Conservation (phyloP, 2,797 vertebrate genomes). For the Menidia menidia region DNA sequence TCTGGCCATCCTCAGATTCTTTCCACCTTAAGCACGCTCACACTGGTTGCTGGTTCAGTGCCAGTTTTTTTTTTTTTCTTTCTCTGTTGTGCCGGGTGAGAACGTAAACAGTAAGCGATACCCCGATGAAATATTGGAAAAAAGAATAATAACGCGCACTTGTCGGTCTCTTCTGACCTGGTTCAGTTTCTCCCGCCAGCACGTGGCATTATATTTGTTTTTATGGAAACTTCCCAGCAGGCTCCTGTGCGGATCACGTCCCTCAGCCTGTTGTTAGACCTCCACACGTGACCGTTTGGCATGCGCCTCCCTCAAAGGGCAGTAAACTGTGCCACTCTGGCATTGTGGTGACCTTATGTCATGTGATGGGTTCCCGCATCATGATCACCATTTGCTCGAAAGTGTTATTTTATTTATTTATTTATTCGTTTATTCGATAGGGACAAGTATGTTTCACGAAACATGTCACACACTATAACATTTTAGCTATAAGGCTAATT, state of each 20-base stretch:
- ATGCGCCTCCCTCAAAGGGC: conserved; percentile 33
- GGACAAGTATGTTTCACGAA: no score
- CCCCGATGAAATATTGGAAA: conserved; percentile 30
- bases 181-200: conserved; percentile 26
- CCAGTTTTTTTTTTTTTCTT: conserved; percentile 25
- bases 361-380: conserved; percentile 4
- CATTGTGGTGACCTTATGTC: conserved; percentile 3
- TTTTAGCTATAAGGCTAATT: no score
- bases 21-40: conserved; percentile 44
- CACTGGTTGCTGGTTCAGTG: conserved; percentile 38
- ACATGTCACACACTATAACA: no score
- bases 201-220: conserved; percentile 51
- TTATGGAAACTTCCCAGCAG: conserved; percentile 17
- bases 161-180: conserved; percentile 48
- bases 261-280: conserved; percentile 22
- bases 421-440: no score
- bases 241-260: neutral
- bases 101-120: conserved; percentile 46
- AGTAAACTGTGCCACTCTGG: conserved; percentile 14
- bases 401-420: no score
- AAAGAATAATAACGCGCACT: conserved; percentile 50
- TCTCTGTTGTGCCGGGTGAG: conserved; percentile 31
- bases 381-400: neutral
- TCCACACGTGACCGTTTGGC: conserved; percentile 48
- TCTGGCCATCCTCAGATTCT: conserved; percentile 44